These are phyloP conservation scores for Hippasteria phrygiana DNA, from an alignment of 53 echinoderm and acorn worm species.

Conservation along the genomic window DNA sequence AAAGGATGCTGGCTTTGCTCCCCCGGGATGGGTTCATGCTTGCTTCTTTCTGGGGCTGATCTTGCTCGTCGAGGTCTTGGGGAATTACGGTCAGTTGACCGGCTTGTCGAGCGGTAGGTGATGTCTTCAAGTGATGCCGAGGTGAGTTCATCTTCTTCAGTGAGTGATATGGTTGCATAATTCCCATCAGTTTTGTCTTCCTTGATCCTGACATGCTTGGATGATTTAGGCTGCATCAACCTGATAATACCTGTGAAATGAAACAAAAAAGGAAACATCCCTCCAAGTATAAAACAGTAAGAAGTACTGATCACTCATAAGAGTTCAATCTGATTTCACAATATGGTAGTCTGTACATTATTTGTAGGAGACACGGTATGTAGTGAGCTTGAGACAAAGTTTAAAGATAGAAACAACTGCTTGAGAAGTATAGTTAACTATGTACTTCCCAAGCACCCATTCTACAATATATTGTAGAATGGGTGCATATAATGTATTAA, in stretches of 20 bases:
- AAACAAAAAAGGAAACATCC: not conserved
- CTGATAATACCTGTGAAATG: conserved; percentile 55
- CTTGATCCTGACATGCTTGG: conserved; percentile 59
- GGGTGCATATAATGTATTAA: too few relatives aligned
- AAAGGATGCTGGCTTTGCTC: not conserved
- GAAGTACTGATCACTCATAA: too few relatives aligned
- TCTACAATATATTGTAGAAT: too few relatives aligned
- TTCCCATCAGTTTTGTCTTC: conserved; percentile 15
- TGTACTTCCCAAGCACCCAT: too few relatives aligned
- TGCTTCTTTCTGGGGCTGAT: conserved; percentile 56
- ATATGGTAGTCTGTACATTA: too few relatives aligned
- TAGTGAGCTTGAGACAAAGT: too few relatives aligned
- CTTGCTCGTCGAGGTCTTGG: conserved; percentile 49
- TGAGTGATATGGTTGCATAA: conserved; percentile 25
- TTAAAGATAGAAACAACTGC: too few relatives aligned
- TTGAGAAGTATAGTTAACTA: too few relatives aligned
- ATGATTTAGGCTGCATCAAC: conserved; percentile 51
- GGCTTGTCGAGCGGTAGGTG: conserved; percentile 25
- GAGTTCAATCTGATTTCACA: too few relatives aligned
- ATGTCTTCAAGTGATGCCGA: conserved; percentile 24
- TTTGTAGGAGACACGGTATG: too few relatives aligned
- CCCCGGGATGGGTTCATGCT: not conserved
- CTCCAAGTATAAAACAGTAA: too few relatives aligned
- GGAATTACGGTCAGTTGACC: conserved; percentile 39
- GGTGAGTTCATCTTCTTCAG: conserved; percentile 51